phyloP scores from a whole-genome alignment of 2,113 vertebrate species.

The Scolopax mira region DNA sequence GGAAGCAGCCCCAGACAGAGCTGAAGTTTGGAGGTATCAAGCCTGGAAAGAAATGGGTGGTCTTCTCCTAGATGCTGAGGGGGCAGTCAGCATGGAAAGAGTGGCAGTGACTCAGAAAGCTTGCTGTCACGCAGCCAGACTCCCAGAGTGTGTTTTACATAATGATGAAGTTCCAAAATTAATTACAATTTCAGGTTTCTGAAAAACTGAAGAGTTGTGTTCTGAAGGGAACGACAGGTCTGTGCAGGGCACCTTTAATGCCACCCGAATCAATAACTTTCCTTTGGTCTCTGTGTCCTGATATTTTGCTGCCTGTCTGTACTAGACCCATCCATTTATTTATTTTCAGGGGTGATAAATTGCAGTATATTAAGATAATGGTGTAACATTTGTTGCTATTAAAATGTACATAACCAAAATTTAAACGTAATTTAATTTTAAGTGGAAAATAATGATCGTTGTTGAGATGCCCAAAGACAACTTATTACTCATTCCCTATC shows the following conservation, averaged over 20 bases:
- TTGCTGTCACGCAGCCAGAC: background rate
- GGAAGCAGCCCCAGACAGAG: rapidly evolving
- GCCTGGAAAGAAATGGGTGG: background rate
- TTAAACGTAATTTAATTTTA: constrained; percentile 15
- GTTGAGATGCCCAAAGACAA: background rate
- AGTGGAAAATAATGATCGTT: constrained; percentile 34
- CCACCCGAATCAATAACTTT: background rate
- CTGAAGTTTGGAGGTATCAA: background rate
- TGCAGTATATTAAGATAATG: constrained; percentile 28
- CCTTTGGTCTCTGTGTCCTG: background rate
- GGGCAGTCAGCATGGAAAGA: background rate
- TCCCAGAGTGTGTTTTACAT: background rate
- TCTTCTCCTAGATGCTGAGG: background rate
- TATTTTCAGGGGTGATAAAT: constrained; percentile 4
- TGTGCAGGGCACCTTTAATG: background rate
- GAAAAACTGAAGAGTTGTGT: background rate
- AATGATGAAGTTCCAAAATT: background rate
- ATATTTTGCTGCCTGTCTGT: background rate
- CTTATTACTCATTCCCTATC: background rate
- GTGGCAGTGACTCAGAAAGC: background rate
- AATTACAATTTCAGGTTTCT: background rate
- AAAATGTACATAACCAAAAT: constrained; percentile 3
- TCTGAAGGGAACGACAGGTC: background rate
- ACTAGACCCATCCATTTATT: background rate
- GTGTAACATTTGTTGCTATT: background rate